Percentiles rank a stretch among this genome's conserved stretches.
These are phyloP conservation scores for Samia ricini DNA, from an alignment of 1,140 invertebrate genomes.

Conservation along the genomic window DNA sequence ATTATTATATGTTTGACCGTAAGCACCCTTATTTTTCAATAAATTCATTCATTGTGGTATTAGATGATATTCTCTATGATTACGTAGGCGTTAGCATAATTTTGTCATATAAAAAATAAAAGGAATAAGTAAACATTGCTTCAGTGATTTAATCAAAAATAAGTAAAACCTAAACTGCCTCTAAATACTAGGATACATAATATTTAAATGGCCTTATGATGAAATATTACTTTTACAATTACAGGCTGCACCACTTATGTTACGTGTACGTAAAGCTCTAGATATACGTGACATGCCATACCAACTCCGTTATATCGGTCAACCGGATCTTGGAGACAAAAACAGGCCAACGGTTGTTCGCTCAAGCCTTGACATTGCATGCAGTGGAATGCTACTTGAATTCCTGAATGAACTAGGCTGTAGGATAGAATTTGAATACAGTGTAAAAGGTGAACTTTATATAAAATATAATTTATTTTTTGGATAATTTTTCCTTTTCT, in stretches of 20 bases:
- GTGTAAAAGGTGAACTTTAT: conserved; percentile 83
- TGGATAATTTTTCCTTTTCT: not conserved
- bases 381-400: conserved; percentile 92
- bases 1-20: no score
- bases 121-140: no score
- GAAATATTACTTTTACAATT: conserved; percentile 26
- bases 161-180: no score
- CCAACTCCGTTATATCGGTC: conserved; percentile 93
- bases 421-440: conserved; percentile 95
- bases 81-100: no score
- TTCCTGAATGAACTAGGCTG: conserved; percentile 96
- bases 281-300: conserved; percentile 89
- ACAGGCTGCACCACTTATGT: conserved; percentile 80
- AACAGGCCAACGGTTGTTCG: conserved; percentile 92
- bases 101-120: no score
- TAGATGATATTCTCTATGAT: no score
- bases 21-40: no score
- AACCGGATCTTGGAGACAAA: conserved; percentile 92
- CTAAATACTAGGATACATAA: no score
- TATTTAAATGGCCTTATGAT: not conserved
- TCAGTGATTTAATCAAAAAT: no score
- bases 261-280: conserved; percentile 87
- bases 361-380: conserved; percentile 94
- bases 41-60: no score
- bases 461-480: not conserved